phyloP scores from a whole-genome alignment of 2,888 invertebrate species.

The Tortricodes alternella region DNA sequence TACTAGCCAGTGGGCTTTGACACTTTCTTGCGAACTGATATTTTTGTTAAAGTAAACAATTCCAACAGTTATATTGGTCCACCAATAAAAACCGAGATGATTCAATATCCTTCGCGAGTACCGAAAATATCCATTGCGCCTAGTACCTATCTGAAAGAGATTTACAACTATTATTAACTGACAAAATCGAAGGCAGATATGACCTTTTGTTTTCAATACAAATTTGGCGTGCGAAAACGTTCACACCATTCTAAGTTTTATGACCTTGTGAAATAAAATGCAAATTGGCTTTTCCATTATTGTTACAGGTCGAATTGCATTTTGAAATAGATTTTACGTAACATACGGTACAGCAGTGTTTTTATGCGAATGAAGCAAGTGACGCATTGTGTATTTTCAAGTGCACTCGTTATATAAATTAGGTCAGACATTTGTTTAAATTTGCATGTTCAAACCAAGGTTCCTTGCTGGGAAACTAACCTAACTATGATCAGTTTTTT shows the following conservation, averaged over 20 bases:
- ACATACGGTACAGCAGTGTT: background rate
- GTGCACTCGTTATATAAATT: slow-evolving; percentile 7
- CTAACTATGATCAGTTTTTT: too few relatives aligned
- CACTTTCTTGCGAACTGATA: slow-evolving; percentile 19
- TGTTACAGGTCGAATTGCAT: slow-evolving; percentile 2
- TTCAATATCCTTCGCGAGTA: slow-evolving; percentile 16
- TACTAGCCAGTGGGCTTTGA: background rate
- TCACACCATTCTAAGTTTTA: too few relatives aligned
- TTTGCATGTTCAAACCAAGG: background rate
- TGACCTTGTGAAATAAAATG: background rate
- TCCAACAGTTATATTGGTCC: slow-evolving; percentile 21
- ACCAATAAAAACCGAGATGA: slow-evolving; percentile 23
- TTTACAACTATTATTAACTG: too few relatives aligned
- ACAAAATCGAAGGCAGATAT: too few relatives aligned
- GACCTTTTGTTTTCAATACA: background rate
- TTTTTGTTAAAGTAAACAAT: slow-evolving; percentile 26
- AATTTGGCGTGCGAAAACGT: too few relatives aligned
- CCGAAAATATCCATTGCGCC: slow-evolving; percentile 20
- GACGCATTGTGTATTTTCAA: slow-evolving; percentile 7
- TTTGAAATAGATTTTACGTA: slow-evolving; percentile 22
- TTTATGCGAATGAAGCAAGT: background rate
- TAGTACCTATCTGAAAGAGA: background rate
- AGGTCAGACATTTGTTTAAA: background rate
- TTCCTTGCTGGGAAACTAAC: too few relatives aligned
- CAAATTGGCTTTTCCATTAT: background rate